Percentiles rank a stretch among this genome's conserved stretches.
Conservation (phyloP, 2,888 invertebrate genomes). For the Lottia scabra region DNA sequence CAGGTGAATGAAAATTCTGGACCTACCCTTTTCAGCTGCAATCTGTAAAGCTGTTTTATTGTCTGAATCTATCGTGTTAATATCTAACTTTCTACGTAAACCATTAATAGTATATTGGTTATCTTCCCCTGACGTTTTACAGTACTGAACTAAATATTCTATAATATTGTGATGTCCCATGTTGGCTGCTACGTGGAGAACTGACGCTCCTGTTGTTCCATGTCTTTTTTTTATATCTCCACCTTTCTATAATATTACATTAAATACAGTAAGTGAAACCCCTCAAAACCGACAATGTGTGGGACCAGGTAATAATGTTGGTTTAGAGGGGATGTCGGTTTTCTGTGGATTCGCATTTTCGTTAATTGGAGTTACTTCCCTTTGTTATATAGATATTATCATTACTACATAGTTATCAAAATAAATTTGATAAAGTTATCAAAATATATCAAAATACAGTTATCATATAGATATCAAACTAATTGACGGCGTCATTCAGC, state of each 20-base stretch:
- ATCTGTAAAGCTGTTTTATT: slow-evolving; percentile 59
- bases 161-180: slow-evolving; percentile 53
- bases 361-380: too few relatives aligned
- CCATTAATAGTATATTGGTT: slow-evolving; percentile 2
- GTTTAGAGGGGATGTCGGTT: too few relatives aligned
- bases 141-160: slow-evolving; percentile 48
- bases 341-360: background rate
- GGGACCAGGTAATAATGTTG: too few relatives aligned
- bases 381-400: too few relatives aligned
- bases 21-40: slow-evolving; percentile 62
- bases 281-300: too few relatives aligned
- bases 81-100: slow-evolving; percentile 42
- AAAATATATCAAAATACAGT: too few relatives aligned
- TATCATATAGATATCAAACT: too few relatives aligned
- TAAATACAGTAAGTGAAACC: background rate
- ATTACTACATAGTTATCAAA: too few relatives aligned
- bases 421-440: too few relatives aligned
- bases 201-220: slow-evolving; percentile 48
- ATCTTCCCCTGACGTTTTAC: slow-evolving; percentile 21
- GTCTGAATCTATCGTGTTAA: slow-evolving; percentile 56
- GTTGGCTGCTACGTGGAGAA: slow-evolving; percentile 53
- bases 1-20: background rate
- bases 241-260: slow-evolving; percentile 45
- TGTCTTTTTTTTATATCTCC: slow-evolving; percentile 56
- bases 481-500: too few relatives aligned